Percentiles rank a stretch among this genome's conserved stretches.
These are phyloP conservation scores for Peromyscus maniculatus DNA, from an alignment of 2,113 vertebrate species.

Conservation along the genomic window DNA sequence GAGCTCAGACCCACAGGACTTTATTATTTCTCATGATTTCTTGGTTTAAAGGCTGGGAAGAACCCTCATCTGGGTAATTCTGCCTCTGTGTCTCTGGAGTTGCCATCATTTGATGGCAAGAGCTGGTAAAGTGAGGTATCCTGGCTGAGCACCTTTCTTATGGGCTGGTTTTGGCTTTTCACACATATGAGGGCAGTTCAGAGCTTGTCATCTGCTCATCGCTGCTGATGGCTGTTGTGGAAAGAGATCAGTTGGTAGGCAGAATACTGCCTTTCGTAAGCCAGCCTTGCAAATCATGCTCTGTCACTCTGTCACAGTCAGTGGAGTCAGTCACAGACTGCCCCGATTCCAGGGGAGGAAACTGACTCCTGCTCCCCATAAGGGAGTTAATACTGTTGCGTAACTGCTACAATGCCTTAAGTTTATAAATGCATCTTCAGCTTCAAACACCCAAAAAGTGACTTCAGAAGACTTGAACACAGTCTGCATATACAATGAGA, in stretches of 20 bases:
- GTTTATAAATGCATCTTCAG: conserved; percentile 29
- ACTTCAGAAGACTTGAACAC: conserved; percentile 12
- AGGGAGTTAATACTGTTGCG: background rate
- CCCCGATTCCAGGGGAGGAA: conserved; percentile 20
- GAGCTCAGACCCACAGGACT: background rate
- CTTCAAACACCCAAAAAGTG: background rate
- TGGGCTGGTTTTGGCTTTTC: background rate
- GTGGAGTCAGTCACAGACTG: conserved; percentile 6
- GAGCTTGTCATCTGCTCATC: background rate
- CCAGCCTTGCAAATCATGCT: background rate
- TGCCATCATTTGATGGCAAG: background rate
- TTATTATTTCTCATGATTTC: background rate
- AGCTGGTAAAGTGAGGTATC: background rate
- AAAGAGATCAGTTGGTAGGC: background rate
- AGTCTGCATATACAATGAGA: background rate
- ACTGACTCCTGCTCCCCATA: background rate
- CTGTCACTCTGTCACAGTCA: background rate
- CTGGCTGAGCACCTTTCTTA: background rate
- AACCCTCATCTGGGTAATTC: background rate
- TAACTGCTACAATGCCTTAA: background rate
- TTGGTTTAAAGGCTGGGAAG: background rate
- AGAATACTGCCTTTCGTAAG: conserved; percentile 20
- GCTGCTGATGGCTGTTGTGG: background rate
- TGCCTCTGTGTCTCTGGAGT: background rate
- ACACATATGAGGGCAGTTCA: background rate